A percentile compares a stretch with the other conserved stretches of the same genome.
Evolutionary conservation across 2,797 vertebrate species (phyloP).

Genomic region (Myiotriccus ornatus): DNA sequence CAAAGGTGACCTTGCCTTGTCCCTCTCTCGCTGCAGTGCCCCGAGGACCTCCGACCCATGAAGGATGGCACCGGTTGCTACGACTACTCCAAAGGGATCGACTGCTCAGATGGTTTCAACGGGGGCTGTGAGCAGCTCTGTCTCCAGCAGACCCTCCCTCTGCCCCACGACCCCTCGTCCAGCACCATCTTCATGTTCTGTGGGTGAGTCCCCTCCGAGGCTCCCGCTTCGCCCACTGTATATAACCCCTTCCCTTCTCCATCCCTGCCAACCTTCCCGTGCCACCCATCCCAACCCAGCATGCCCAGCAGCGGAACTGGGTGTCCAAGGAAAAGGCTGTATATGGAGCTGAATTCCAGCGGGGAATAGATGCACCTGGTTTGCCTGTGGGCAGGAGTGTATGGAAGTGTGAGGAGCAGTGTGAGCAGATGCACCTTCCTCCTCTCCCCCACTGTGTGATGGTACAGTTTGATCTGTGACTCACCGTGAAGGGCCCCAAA

Average conservation of each 20-base stretch:
- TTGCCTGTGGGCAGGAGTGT: background rate
- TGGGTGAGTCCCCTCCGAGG: slow-evolving; percentile 81
- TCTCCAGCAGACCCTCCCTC: slow-evolving; percentile 91
- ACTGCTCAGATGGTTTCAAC: slow-evolving; percentile 97
- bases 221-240: background rate
- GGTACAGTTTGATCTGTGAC: background rate
- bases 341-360: background rate
- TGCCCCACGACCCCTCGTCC: slow-evolving; percentile 87
- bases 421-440: slow-evolving; percentile 31
- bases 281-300: accelerated
- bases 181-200: slow-evolving; percentile 99
- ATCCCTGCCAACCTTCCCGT: background rate
- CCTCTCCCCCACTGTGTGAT: background rate
- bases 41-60: slow-evolving; percentile 92
- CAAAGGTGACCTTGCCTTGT: accelerated
- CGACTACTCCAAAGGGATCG: slow-evolving; percentile 93
- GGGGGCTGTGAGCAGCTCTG: slow-evolving; percentile 98
- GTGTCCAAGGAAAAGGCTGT: background rate
- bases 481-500: background rate
- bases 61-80: slow-evolving; percentile 98
- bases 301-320: background rate
- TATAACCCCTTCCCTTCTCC: background rate
- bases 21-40: slow-evolving; percentile 81
- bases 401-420: background rate
- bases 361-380: background rate